Evolutionary conservation across 1,140 invertebrate genomes (phyloP), one percentile per base, ranked within the genome.

Genomic region (Aphis gossypii): DNA sequence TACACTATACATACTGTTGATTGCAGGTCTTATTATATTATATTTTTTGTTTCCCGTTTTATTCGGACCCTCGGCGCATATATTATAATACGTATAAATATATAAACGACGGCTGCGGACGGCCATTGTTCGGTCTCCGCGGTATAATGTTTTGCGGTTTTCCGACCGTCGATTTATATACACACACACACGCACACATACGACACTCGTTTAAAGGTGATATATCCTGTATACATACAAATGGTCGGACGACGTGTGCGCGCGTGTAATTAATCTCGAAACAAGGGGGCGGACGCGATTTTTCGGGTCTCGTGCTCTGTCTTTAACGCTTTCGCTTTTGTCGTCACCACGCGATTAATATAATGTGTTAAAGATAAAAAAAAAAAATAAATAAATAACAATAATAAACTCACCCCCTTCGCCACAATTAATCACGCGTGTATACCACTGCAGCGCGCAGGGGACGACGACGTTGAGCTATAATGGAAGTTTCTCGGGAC

Each of bases 101-200:
- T 86, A 25, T 86, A 41, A 25, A 86, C 83, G 83, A 41, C 46
- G 86, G 4, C 46, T 18, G 23, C 51, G 8, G n/a, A 14, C 87
- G 44, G 11, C 48, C 18, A 60, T 90, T 68, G 89, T 90, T 90
- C 87, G 87, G 7, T 84, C 82, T 21, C 82, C 51, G 51, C 48
- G 87, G 30, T 38, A 56, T 38, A 30, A 41, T 41, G 38, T 90
- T 90, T 90, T 90, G 89, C 56, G 89, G 89, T 90, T 90, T 90
- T 90, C 89, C 56, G 54, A 60, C 88, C 88, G 88, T 56, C 88
- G 51, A 90, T 90, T 90, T 41, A 41, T 88, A 48, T 23, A 48
- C 41, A 44, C 41, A 86, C 41, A 86, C 60, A 21, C 60, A 4
- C 30, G 44, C 60, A 14, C 60, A 21, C 60, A 3, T 14, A n/a